These are phyloP conservation scores for Phyllopteryx taeniolatus DNA, from an alignment of 2,113 vertebrate species.

Conservation along the genomic window DNA sequence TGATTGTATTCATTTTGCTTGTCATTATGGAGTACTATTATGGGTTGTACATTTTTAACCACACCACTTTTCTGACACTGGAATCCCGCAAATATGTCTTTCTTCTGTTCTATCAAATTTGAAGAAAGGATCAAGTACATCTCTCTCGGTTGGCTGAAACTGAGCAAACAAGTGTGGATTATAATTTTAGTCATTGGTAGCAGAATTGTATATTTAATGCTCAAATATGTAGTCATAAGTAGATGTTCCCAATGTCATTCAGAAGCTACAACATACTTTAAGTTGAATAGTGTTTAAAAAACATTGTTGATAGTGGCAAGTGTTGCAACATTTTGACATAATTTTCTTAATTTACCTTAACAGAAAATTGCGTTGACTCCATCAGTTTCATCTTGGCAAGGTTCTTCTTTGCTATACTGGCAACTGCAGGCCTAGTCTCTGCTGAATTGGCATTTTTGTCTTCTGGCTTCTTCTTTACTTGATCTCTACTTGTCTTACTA, in stretches of 20 bases:
- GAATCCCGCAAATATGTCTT: neutral
- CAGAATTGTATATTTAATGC: no score
- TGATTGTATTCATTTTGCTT: no score
- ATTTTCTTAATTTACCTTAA: conserved; percentile 43
- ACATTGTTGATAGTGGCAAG: neutral
- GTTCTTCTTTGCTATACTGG: conserved; percentile 13
- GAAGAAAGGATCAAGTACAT: no score
- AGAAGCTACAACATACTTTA: neutral
- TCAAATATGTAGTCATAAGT: neutral
- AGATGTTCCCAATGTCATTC: neutral
- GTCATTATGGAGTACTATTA: no score
- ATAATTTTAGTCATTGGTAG: no score
- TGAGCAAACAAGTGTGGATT: no score
- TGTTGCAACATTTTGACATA: neutral
- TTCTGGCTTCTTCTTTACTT: neutral
- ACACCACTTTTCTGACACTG: neutral
- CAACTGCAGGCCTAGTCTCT: neutral
- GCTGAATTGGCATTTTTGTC: neutral
- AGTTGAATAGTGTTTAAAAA: neutral
- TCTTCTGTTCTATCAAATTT: neutral
- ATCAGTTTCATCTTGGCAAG: conserved; percentile 24
- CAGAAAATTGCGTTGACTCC: conserved; percentile 29
- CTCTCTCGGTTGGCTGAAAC: no score
- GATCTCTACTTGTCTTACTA: neutral
- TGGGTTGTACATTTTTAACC: neutral